phyloP scores from a whole-genome alignment of 2,888 invertebrate genomes.

The Ophioninae sp. region DNA sequence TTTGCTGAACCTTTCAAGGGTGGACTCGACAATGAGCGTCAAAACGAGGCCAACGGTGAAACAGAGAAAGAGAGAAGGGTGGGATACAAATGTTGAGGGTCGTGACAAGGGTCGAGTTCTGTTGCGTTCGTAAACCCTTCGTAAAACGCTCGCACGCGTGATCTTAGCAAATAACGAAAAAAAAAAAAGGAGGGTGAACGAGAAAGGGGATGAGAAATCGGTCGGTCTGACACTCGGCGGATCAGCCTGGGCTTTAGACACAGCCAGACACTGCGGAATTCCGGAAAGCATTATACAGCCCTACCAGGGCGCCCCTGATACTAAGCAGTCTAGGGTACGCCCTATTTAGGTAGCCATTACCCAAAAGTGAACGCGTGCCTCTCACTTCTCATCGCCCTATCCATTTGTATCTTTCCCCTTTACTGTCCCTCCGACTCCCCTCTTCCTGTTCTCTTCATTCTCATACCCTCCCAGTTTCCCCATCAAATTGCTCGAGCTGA shows the following conservation, averaged over 20 bases:
- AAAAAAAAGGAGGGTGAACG: slow-evolving; percentile 6
- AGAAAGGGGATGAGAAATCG: background rate
- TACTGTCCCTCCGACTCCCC: slow-evolving; percentile 11
- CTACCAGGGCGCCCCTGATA: slow-evolving; percentile 60
- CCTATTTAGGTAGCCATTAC: slow-evolving; percentile 66
- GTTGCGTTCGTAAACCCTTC: slow-evolving; percentile 46
- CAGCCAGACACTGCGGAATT: slow-evolving; percentile 12
- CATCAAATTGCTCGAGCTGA: slow-evolving; percentile 7
- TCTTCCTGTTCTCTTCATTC: slow-evolving; percentile 6
- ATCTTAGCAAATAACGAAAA: slow-evolving; percentile 27
- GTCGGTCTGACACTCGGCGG: background rate
- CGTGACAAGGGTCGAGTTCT: slow-evolving; percentile 56
- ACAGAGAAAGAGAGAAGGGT: slow-evolving; percentile 34
- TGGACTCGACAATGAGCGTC: slow-evolving; percentile 62
- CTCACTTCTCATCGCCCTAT: slow-evolving; percentile 17
- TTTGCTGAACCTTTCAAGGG: slow-evolving; percentile 50
- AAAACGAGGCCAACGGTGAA: slow-evolving; percentile 46
- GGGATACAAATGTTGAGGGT: slow-evolving; percentile 39
- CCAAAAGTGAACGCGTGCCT: slow-evolving; percentile 58
- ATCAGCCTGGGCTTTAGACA: background rate
- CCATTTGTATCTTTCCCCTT: slow-evolving; percentile 6
- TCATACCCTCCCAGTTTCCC: background rate
- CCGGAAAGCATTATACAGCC: slow-evolving; percentile 35
- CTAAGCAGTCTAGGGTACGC: slow-evolving; percentile 64
- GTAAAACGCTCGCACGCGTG: slow-evolving; percentile 29